These are phyloP conservation scores for Brassicogethes aeneus DNA, from an alignment of 2,888 invertebrate genomes.

Conservation along the genomic window DNA sequence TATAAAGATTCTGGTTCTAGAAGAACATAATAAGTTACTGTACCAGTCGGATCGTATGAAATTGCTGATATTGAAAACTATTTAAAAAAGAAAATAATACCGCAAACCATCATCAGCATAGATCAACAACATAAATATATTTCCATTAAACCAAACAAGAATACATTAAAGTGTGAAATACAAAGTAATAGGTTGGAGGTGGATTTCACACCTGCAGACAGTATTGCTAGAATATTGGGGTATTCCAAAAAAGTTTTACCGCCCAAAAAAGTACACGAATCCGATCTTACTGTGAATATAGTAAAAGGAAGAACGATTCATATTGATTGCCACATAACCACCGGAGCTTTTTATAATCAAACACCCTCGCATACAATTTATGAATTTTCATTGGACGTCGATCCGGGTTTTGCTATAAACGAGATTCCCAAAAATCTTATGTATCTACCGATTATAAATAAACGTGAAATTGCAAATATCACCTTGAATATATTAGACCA, in stretches of 20 bases:
- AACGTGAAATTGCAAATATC: no score
- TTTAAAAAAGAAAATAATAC: slow-evolving; percentile 9
- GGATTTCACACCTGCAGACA: slow-evolving; percentile 11
- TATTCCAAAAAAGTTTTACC: slow-evolving; percentile 7
- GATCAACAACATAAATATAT: not conserved
- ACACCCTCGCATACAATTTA: slow-evolving; percentile 28
- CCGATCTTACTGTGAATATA: slow-evolving; percentile 17
- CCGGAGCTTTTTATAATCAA: slow-evolving; percentile 26
- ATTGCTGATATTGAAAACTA: slow-evolving; percentile 24
- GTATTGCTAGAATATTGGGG: slow-evolving; percentile 11
- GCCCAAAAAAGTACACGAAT: slow-evolving; percentile 11
- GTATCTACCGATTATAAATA: no score
- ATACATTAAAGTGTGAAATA: slow-evolving; percentile 23
- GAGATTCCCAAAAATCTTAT: slow-evolving; percentile 28
- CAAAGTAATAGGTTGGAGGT: slow-evolving; percentile 6
- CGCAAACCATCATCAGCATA: slow-evolving; percentile 1
- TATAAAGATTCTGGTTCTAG: slow-evolving; percentile 15
- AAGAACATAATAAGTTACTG: slow-evolving; percentile 9
- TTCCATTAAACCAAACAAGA: slow-evolving; percentile 21
- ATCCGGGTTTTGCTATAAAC: slow-evolving; percentile 31
- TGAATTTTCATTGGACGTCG: slow-evolving; percentile 28
- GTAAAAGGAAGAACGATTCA: slow-evolving; percentile 15
- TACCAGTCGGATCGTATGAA: slow-evolving; percentile 30
- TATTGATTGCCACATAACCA: slow-evolving; percentile 23
- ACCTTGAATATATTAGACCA: no score